A percentile compares a stretch with the other conserved stretches of the same genome.
Conservation (phyloP, 2,888 invertebrate species). For the Temnothorax rugatulus region DNA sequence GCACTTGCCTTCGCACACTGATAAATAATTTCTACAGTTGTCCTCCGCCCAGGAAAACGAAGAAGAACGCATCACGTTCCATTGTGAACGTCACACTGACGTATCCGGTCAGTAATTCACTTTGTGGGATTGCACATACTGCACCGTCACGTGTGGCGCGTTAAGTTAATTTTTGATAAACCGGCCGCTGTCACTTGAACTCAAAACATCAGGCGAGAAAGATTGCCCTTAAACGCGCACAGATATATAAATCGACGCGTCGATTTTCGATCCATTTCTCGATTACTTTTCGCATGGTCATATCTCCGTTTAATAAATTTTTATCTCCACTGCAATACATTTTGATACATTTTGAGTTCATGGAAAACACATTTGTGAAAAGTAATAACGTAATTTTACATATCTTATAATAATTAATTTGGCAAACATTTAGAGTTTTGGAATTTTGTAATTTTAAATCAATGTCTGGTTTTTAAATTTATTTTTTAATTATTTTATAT, state of each 20-base stretch:
- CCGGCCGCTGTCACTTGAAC: slow-evolving; percentile 49
- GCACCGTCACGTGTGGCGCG: slow-evolving; percentile 68
- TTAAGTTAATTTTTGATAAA: slow-evolving; percentile 55
- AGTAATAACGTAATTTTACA: not conserved
- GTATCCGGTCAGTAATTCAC: slow-evolving; percentile 65
- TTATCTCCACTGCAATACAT: not conserved
- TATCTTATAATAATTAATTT: not conserved
- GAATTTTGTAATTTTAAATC: not conserved
- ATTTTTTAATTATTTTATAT: not conserved
- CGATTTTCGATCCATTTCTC: not conserved
- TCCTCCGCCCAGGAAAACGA: slow-evolving; percentile 46
- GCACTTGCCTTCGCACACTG: slow-evolving; percentile 35
- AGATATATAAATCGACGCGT: slow-evolving; percentile 10
- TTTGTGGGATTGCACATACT: slow-evolving; percentile 69
- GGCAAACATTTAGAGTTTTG: not conserved
- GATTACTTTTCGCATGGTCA: not conserved
- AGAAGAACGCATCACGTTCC: slow-evolving; percentile 46
- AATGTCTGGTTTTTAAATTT: not conserved
- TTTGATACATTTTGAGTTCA: not conserved
- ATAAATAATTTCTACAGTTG: slow-evolving; percentile 52
- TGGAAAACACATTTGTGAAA: not conserved
- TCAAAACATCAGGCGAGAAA: slow-evolving; percentile 33
- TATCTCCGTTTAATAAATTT: not conserved
- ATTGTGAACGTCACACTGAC: slow-evolving; percentile 69
- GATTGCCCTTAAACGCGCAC: slow-evolving; percentile 28